These are phyloP conservation scores for Eulemur macaco DNA, from an alignment of 2,113 vertebrate species.

Conservation along the genomic window DNA sequence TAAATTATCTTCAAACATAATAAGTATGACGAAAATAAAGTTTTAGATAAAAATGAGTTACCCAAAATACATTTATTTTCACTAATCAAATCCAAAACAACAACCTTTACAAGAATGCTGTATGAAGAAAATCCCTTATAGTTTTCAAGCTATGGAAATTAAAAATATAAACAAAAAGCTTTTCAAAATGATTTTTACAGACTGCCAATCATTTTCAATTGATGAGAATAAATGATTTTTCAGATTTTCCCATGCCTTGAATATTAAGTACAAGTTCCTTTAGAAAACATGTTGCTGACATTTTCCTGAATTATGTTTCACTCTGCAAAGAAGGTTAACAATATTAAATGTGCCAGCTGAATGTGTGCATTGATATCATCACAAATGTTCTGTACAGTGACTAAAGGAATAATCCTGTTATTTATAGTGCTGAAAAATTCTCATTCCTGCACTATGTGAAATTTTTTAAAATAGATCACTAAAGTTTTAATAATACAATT, in stretches of 20 bases:
- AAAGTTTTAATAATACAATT: background rate
- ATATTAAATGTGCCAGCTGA: background rate
- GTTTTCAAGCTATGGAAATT: background rate
- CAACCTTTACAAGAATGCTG: background rate
- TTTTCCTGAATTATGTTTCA: slow-evolving; percentile 14
- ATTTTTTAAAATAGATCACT: background rate
- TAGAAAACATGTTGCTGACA: background rate
- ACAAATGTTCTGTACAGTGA: background rate
- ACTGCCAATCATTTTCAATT: background rate
- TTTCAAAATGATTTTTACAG: slow-evolving; percentile 19
- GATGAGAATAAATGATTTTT: slow-evolving; percentile 16
- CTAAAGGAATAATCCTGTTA: background rate
- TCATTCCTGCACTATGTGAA: background rate
- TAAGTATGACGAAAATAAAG: background rate
- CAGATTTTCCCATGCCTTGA: background rate
- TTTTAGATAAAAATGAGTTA: background rate
- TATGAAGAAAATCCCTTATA: slow-evolving; percentile 14
- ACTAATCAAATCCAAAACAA: slow-evolving; percentile 29
- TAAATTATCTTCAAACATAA: slow-evolving; percentile 18
- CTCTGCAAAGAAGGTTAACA: background rate
- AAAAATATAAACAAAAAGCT: slow-evolving; percentile 23
- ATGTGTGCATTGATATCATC: background rate
- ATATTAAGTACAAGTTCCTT: slow-evolving; percentile 16
- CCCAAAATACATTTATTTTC: background rate
- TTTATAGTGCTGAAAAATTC: background rate